Base-by-base conservation (phyloP, 1,140 invertebrate genomes). In the Drosophila auraria region DNA sequence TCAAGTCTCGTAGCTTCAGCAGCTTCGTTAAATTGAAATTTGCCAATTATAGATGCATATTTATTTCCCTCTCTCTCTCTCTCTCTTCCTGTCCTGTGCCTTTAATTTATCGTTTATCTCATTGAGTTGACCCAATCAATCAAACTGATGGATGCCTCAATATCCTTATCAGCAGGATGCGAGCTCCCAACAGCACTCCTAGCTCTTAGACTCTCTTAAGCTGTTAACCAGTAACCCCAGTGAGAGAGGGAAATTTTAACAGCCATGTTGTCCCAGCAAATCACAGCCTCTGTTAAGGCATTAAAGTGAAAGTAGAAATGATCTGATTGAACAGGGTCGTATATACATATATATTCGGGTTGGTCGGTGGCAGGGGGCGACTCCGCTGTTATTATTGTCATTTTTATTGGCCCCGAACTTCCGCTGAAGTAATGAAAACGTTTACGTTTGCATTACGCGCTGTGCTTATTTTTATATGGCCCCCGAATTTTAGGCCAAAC, bases 321-420 rank as follows among this genome's bases (percentile, higher is more conserved):
- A 63, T 80, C 82, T 83, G 80, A 86, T 87, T 87, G 75, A 72
- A 87, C 78, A 53, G 40, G 65, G 54, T 47, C 36, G 42, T 65
- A 66, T 68, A 73, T 83, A 72, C 30, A 50, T 40, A 27, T 50
- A 8, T 47, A 25, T 17, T 12, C 14, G 23, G 0, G 3, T 17
- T 36, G 12, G 38, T 23, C 30, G 1, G 17, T 1, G 25, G n/a
- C 14, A 23, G 71, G 49, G n/a, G 63, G 47, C 14, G 56, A 53
- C 17, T 61, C 27, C 62, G 17, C 42, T 36, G 59, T 71, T 78
- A 82, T 84, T 87, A 90, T 90, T 90, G 81, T 84, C 78, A 84
- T 84, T 89, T 89, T 89, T 89, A 89, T 89, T 89, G 74, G 56
- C 66, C 62, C 74, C 65, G 50, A 79, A 90, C 83, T 89, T 90